Base-by-base conservation (phyloP, 1,140 invertebrate genomes). In the Aphaenogaster rudis region DNA sequence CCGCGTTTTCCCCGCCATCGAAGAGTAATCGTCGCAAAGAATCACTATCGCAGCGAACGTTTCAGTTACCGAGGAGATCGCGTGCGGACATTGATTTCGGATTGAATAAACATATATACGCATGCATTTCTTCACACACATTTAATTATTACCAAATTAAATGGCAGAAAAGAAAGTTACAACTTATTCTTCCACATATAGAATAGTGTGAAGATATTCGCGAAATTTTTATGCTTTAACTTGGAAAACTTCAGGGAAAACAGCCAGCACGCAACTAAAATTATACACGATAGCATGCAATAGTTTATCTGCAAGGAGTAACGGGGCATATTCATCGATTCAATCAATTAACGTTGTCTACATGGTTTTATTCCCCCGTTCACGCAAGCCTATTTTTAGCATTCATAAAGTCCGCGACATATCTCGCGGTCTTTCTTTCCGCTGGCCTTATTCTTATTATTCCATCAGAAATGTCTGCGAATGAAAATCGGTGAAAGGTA, bases 401-500 rank as follows among this genome's bases (percentile, higher is more conserved):
- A n/a, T 82, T 4, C 2, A 21, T 36, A 61, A 74, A 61, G 42
- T 61, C 13, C 80, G 50, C n/a, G 45, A 50, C 71, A 45, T 33
- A 39, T 78, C 59, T 69, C 48, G 21, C 42, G n/a, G n/a, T 89
- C 84, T 90, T 90, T 92, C 88, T 82, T 67, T 64, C 59, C 82
- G 57, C 42, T 76, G 85, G 90, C 81, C 90, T 92, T 91, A 91
- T 93, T 89, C 90, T 92, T 92, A 93, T 93, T 93, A 93, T 93
- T 93, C 91, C 86, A 72, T 86, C 80, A 87, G 91, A 93, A 90
- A 92, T 89, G 87, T 90, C 87, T 69, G 66, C 90, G 52, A 91
- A 91, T 92, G 87, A 93, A 93, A 93, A 92, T 89, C 90, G 85
- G 88, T 90, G 92, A 92, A 92, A 93, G 91, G 91, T 88, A 90